A percentile compares a stretch with the other conserved stretches of the same genome.
Conservation (phyloP, 1,140 invertebrate species). For the Drosophila rhopaloa region DNA sequence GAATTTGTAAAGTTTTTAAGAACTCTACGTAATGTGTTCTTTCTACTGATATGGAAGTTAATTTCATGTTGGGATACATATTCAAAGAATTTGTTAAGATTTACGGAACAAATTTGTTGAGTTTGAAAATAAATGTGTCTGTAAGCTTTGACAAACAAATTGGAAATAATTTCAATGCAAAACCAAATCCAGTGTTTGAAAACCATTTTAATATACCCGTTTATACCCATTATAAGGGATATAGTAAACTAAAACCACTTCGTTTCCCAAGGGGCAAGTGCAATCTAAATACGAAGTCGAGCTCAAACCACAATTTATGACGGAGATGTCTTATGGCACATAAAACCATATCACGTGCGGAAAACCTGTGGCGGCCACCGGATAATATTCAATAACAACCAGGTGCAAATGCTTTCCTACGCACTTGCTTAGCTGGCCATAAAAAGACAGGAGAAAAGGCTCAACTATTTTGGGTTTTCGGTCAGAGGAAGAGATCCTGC, state of each 20-base stretch:
- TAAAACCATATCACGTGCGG: constrained; percentile 53
- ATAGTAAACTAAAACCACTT: background rate
- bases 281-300: constrained; percentile 40
- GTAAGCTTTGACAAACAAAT: too few species aligned
- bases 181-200: too few species aligned
- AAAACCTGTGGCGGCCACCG: constrained; percentile 14
- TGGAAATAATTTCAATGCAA: too few species aligned
- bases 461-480: constrained; percentile 38
- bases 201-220: too few species aligned
- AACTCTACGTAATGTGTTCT: too few species aligned
- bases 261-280: constrained; percentile 7
- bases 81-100: too few species aligned
- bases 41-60: too few species aligned
- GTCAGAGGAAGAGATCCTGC: constrained; percentile 18
- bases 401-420: constrained; percentile 22
- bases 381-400: constrained; percentile 66
- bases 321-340: constrained; percentile 25
- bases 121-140: too few species aligned
- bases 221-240: background rate
- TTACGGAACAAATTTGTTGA: too few species aligned
- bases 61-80: too few species aligned
- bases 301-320: constrained; percentile 46
- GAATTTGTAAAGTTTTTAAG: background rate
- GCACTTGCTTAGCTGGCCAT: constrained; percentile 21
- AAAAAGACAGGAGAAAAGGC: constrained; percentile 29